phyloP scores from a whole-genome alignment of 2,888 invertebrate genomes.

The Aleiodes testaceus region DNA sequence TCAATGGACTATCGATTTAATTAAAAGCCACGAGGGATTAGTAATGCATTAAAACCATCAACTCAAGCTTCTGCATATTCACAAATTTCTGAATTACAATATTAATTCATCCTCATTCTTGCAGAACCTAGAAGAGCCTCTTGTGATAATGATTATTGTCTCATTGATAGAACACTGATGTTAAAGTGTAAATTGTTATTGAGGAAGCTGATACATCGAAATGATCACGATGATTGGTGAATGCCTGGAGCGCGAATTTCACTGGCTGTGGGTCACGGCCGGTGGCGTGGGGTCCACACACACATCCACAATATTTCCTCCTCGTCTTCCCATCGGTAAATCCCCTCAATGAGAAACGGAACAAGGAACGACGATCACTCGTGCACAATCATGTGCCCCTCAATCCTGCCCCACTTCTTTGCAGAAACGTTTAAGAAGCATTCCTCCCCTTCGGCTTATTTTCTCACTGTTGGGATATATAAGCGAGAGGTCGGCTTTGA shows the following conservation, averaged over 20 bases:
- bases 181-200: neutral
- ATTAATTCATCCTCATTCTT: too few species aligned
- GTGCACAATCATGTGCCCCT: conserved; percentile 47
- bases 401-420: conserved; percentile 52
- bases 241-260: conserved; percentile 64
- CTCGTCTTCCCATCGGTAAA: conserved; percentile 38
- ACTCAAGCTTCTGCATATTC: too few species aligned
- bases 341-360: conserved; percentile 23
- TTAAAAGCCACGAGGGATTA: neutral
- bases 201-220: neutral
- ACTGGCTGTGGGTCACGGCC: conserved; percentile 63
- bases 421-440: conserved; percentile 44
- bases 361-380: conserved; percentile 34
- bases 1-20: conserved; percentile 6
- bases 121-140: too few species aligned
- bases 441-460: conserved; percentile 59
- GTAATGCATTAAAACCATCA: too few species aligned
- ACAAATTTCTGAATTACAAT: neutral
- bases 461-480: conserved; percentile 62
- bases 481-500: conserved; percentile 62
- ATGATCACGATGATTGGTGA: conserved; percentile 35
- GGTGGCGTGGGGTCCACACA: conserved; percentile 50
- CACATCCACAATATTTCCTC: conserved; percentile 46
- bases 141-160: neutral
- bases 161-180: neutral